These are phyloP conservation scores for Lycocorax pyrrhopterus DNA, from an alignment of 2,113 vertebrate species.

Conservation along the genomic window DNA sequence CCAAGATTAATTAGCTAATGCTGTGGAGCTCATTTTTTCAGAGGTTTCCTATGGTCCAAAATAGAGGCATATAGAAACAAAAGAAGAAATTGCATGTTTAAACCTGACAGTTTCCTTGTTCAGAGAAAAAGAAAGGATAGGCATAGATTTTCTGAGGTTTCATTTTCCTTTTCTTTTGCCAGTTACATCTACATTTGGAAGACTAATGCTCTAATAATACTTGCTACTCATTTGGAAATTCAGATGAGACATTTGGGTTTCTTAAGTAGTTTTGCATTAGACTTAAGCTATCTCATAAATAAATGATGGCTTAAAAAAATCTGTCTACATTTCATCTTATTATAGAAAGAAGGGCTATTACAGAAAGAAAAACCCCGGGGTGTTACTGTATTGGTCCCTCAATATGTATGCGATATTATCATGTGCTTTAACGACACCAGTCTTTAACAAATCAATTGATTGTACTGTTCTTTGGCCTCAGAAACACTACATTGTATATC, in stretches of 20 bases:
- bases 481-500: neutral
- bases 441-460: neutral
- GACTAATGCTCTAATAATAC: constrained; percentile 58
- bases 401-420: neutral
- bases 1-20: constrained; percentile 14
- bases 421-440: neutral
- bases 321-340: constrained; percentile 32
- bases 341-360: constrained; percentile 33
- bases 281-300: constrained; percentile 57
- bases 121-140: neutral
- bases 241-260: constrained; percentile 54
- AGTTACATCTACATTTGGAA: constrained; percentile 8
- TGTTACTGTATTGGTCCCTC: neutral
- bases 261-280: constrained; percentile 54
- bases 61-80: neutral
- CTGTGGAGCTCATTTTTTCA: neutral
- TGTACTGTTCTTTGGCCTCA: neutral
- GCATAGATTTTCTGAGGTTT: neutral
- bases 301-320: constrained; percentile 57
- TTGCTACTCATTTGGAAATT: constrained; percentile 55
- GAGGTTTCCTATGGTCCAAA: neutral
- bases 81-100: neutral
- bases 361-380: constrained; percentile 21
- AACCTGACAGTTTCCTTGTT: neutral
- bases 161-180: constrained; percentile 3